Evolutionary conservation across 2,113 vertebrate genomes (phyloP), one percentile per base, ranked within the genome.

Genomic region (Seriola aureovittata): DNA sequence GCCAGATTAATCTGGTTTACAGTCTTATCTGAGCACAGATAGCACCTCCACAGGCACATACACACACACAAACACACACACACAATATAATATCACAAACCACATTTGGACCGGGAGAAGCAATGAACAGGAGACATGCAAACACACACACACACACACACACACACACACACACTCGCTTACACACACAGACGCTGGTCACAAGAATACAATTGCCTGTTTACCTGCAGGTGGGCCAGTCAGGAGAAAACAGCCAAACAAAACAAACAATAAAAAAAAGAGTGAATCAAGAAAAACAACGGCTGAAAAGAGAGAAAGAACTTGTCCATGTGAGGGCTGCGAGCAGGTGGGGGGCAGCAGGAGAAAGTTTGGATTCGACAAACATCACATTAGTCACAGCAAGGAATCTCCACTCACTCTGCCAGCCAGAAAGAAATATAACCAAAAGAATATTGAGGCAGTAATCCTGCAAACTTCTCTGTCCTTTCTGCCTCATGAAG

Each of bases 1-100:
- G 96, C 96, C 96, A 95, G 97, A 98, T 98, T 99, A 99, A 99
- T 99, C 97, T 98, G 97, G 96, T 99, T 99, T 99, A 97, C 96
- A 96, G 96, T 97, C 96, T 98, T 98, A 98, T 98, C 97, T 96
- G 87, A 94, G 95, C 96, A 96, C 95, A 96, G 97, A 98, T 97
- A 98, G 96, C 96, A 97, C 96, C 97, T 86, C 85, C 75, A 79
- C 85, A 88, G 71, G 81, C 73, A 68, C 57, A 89, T 60, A 81
- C 73, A 86, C 73, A 81, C 66, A 79, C 63, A 84, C 54, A 89
- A 66, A 85, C 69, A 85, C 67, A 85, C 71, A 84, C 79, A 92
- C 84, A 89, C 84, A 86, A 87, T 78, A 86, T 81, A 90, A 76
- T 87, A 89, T 82, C 76, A 84, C 81, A 90, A 80, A 89, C 85